Conservation (phyloP, 2,888 invertebrate genomes). For the Scaeva pyrastri region DNA sequence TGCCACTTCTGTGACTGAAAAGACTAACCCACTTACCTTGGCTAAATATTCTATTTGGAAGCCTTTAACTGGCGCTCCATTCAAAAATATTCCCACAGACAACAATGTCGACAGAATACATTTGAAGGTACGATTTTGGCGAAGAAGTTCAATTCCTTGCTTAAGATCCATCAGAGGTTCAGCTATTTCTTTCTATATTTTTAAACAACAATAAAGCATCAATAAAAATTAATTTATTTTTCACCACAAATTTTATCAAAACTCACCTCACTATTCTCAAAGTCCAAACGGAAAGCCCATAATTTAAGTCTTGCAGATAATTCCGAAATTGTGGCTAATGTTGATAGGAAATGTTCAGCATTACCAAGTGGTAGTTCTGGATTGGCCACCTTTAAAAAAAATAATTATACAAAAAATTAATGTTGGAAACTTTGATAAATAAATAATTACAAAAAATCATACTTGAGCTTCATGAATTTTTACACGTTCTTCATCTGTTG, state of each 20-base stretch:
- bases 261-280: conserved; percentile 96
- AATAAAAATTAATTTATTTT: background rate
- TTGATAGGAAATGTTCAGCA: conserved; percentile 99
- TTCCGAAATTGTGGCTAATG: conserved; percentile 97
- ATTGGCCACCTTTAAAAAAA: conserved; percentile 79
- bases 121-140: conserved; percentile 96
- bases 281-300: conserved; percentile 99
- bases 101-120: conserved; percentile 96
- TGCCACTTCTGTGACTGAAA: no score
- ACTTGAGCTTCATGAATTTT: conserved; percentile 97
- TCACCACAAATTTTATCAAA: background rate
- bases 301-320: conserved; percentile 95
- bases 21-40: conserved; percentile 86
- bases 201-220: conserved; percentile 8
- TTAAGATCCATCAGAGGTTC: conserved; percentile 99
- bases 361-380: conserved; percentile 88
- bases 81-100: conserved; percentile 98
- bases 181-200: conserved; percentile 95
- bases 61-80: conserved; percentile 96
- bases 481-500: conserved; percentile 97
- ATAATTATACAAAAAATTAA: background rate
- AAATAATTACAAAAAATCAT: conserved; percentile 72
- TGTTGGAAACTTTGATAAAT: conserved; percentile 70
- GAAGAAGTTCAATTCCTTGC: conserved; percentile 96
- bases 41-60: conserved; percentile 98